Evolutionary conservation across 1,140 invertebrate genomes (phyloP).

Genomic region (Leptoteleia sp.): DNA sequence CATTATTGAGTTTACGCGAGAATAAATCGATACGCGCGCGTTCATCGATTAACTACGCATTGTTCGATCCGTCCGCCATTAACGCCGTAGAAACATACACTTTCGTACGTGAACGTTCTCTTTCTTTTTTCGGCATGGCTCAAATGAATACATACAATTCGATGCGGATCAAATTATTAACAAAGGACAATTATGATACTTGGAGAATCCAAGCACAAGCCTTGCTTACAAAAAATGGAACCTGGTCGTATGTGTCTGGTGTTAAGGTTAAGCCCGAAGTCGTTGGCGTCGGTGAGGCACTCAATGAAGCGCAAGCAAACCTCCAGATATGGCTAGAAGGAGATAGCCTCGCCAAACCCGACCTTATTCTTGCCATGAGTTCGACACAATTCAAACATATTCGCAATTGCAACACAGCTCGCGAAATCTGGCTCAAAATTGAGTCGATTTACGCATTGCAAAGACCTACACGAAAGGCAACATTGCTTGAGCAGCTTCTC

Average conservation of each 20-base stretch:
- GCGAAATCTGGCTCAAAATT: conserved; percentile 30
- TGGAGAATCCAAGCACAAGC: conserved; percentile 57
- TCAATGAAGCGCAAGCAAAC: neutral
- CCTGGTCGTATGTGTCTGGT: conserved; percentile 36
- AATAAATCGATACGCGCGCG: no score
- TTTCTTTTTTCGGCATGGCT: no score
- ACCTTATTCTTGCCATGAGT: conserved; percentile 14
- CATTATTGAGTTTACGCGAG: no score
- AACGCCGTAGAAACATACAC: no score
- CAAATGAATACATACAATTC: neutral
- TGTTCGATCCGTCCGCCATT: no score
- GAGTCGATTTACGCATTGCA: conserved; percentile 37
- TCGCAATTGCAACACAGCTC: conserved; percentile 31
- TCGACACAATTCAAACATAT: conserved; percentile 30
- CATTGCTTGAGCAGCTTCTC: conserved; percentile 11
- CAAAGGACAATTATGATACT: conserved; percentile 51
- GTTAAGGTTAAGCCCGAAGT: conserved; percentile 1
- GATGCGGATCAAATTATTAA: conserved; percentile 17
- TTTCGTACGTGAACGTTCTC: no score
- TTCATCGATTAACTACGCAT: no score
- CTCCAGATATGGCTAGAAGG: neutral
- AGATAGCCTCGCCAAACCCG: conserved; percentile 16
- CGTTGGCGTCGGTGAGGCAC: no score
- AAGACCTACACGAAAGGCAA: conserved; percentile 30
- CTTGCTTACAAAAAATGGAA: conserved; percentile 30